phyloP scores from a whole-genome alignment of 2,888 invertebrate species.

The Eugnorisma glareosa region DNA sequence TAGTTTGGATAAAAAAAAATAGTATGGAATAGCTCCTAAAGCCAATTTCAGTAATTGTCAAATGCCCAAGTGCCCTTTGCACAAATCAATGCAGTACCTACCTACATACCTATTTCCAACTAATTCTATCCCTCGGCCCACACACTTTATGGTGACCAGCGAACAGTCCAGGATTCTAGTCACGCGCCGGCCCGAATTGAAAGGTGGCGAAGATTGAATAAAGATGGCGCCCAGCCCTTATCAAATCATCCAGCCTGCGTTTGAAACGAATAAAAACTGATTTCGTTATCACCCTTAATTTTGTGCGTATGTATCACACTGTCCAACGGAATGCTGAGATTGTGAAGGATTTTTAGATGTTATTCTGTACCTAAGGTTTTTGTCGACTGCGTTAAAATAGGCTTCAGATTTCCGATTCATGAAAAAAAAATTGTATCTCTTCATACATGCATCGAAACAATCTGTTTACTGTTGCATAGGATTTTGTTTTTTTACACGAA shows the following conservation, averaged over 20 bases:
- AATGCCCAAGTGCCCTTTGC: not conserved
- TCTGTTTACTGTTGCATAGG: too few species aligned
- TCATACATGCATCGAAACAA: too few species aligned
- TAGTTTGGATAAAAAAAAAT: not conserved
- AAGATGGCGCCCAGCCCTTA: constrained; percentile 76
- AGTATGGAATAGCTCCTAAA: not conserved
- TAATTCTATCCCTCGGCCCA: constrained; percentile 4
- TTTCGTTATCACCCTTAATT: constrained; percentile 70
- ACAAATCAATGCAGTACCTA: constrained; percentile 7
- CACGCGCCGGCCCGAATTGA: constrained; percentile 79
- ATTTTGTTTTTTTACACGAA: too few species aligned
- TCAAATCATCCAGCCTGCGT: constrained; percentile 67
- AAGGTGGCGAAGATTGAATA: constrained; percentile 85
- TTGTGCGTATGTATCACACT: constrained; percentile 58
- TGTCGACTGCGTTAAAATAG: not conserved
- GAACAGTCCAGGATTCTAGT: constrained; percentile 69
- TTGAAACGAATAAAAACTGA: constrained; percentile 72
- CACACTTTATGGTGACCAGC: constrained; percentile 53
- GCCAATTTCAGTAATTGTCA: too few species aligned
- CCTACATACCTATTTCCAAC: not conserved
- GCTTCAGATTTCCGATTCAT: not conserved
- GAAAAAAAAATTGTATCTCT: not conserved
- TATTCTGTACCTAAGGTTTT: not conserved
- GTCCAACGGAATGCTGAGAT: constrained; percentile 20
- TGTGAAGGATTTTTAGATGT: not conserved